phyloP scores from a whole-genome alignment of 1,140 invertebrate species.

The Odontomachus brunneus region DNA sequence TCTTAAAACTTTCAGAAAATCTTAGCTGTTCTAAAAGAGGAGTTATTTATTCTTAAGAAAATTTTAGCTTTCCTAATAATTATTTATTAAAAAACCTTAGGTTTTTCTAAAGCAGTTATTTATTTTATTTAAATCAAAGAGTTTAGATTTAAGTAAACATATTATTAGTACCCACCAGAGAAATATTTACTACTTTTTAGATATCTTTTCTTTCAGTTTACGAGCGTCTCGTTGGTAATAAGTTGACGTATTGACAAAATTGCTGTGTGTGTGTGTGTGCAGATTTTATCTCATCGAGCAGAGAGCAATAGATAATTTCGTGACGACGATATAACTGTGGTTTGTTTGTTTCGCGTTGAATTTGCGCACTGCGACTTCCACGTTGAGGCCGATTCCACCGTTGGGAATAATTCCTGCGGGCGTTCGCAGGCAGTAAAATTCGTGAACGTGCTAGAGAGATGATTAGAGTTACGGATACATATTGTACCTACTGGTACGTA shows the following conservation, averaged over 20 bases:
- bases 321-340: constrained; percentile 32
- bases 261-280: neutral
- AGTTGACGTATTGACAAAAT: constrained; percentile 9
- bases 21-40: no score
- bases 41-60: no score
- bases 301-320: constrained; percentile 15
- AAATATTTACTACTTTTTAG: no score
- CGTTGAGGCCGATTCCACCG: neutral
- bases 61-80: no score
- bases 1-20: no score
- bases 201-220: no score
- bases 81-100: no score
- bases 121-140: no score
- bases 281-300: constrained; percentile 20
- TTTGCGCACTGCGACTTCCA: constrained; percentile 5
- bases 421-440: constrained; percentile 12
- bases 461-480: constrained; percentile 33
- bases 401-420: constrained; percentile 32
- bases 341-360: constrained; percentile 12
- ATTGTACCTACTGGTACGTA: constrained; percentile 11
- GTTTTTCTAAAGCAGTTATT: no score
- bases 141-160: no score
- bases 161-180: no score
- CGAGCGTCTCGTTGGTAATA: neutral
- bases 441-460: constrained; percentile 45